phyloP scores from a whole-genome alignment of 2,797 vertebrate genomes.

The Chloroceryle inda region DNA sequence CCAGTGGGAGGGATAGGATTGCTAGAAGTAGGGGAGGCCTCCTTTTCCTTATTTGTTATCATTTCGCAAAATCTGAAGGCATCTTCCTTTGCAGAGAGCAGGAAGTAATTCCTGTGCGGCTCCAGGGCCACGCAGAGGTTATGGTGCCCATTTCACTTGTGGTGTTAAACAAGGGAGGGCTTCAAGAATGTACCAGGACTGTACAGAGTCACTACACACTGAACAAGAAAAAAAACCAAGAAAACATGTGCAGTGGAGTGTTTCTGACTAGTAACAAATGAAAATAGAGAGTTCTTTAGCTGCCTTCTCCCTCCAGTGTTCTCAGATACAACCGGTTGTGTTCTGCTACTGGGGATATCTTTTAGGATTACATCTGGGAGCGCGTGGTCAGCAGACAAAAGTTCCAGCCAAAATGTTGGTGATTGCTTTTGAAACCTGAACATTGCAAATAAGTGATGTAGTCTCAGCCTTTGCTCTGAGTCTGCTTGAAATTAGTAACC shows the following conservation, averaged over 20 bases:
- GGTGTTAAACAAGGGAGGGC: not conserved
- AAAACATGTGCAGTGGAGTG: not conserved
- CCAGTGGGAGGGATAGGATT: constrained; percentile 53
- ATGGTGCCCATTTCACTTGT: constrained; percentile 5
- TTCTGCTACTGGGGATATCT: not conserved
- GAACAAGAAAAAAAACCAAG: not conserved
- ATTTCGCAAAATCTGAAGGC: constrained; percentile 60
- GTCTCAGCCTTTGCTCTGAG: not conserved
- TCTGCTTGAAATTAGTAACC: constrained; percentile 13
- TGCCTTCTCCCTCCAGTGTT: not conserved
- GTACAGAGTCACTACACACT: not conserved
- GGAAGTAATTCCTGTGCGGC: constrained; percentile 45
- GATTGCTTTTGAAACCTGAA: not conserved
- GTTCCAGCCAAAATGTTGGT: not conserved
- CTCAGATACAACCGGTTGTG: not conserved
- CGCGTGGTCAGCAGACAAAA: not conserved
- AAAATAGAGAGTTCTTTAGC: not conserved
- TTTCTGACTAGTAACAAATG: not conserved
- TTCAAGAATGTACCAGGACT: not conserved
- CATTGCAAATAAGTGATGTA: not conserved
- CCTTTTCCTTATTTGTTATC: constrained; percentile 59
- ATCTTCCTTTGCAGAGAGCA: constrained; percentile 49
- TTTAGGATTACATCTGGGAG: not conserved
- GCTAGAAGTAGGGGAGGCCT: constrained; percentile 12
- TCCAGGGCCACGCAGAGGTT: constrained; percentile 13